These are phyloP conservation scores for Oenanthe melanoleuca DNA, from an alignment of 2,113 vertebrate species.

Conservation along the genomic window DNA sequence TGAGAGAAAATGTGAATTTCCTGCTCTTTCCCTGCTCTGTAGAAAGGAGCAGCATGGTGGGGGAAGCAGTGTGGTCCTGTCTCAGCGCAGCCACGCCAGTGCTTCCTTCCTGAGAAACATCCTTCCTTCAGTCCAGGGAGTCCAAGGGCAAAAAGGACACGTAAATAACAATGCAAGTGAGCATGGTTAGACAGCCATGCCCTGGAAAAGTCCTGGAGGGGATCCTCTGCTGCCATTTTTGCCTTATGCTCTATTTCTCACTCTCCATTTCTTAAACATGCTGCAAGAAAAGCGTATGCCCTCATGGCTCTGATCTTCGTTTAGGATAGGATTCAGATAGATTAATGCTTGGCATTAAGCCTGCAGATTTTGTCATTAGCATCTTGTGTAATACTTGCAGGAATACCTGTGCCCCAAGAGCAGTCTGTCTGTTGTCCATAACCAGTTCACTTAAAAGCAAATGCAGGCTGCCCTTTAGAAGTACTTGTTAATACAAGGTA, in stretches of 20 bases:
- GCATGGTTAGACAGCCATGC: background rate
- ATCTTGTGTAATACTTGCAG: background rate
- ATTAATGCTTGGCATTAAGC: background rate
- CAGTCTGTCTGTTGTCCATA: background rate
- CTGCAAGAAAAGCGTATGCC: background rate
- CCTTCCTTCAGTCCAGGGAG: constrained; percentile 1
- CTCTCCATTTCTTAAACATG: background rate
- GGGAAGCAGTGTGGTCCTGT: background rate
- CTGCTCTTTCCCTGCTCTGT: background rate
- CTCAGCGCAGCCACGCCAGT: background rate
- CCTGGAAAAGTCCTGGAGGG: background rate
- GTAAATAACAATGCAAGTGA: background rate
- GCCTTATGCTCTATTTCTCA: background rate
- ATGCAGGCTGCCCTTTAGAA: background rate
- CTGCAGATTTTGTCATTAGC: background rate
- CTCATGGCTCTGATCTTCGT: background rate
- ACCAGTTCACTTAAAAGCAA: background rate
- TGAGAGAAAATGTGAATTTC: background rate
- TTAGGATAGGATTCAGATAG: background rate
- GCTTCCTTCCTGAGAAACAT: constrained; percentile 46
- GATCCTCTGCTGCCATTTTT: background rate
- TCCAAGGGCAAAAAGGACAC: background rate
- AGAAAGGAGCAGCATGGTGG: background rate
- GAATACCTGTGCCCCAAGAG: background rate
- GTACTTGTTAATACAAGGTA: background rate